phyloP scores from a whole-genome alignment of 2,797 vertebrate genomes.

The Mycteria americana region DNA sequence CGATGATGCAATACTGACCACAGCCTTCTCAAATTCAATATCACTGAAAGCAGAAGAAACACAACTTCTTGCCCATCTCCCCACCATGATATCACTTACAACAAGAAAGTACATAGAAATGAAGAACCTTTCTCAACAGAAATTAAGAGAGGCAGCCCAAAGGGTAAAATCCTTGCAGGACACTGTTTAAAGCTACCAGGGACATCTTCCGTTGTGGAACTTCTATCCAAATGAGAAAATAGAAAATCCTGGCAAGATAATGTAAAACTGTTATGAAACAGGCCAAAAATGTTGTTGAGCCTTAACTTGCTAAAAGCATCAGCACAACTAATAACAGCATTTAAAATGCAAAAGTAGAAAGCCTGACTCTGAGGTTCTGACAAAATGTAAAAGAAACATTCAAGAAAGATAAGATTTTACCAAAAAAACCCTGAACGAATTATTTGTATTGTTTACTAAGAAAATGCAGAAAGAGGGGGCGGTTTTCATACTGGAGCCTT shows the following conservation, averaged over 20 bases:
- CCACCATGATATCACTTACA: not conserved
- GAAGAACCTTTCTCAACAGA: not conserved
- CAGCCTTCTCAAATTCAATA: not conserved
- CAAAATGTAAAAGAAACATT: not conserved
- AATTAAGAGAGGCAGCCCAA: not conserved
- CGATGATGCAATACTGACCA: not conserved
- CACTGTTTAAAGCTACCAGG: not conserved
- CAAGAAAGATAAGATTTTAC: not conserved
- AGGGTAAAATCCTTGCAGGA: not conserved
- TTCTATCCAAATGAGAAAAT: not conserved
- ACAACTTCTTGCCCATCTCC: not conserved
- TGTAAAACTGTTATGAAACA: not conserved
- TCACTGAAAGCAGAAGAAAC: not conserved
- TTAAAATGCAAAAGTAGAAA: not conserved
- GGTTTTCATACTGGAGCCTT: not conserved
- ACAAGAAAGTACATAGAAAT: not conserved
- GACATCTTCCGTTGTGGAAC: not conserved
- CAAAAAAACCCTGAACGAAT: not conserved
- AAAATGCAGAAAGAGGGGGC: not conserved
- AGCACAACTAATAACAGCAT: not conserved
- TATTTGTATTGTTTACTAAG: not conserved
- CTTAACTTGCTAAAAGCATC: not conserved
- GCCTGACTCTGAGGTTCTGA: not conserved
- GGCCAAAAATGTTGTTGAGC: not conserved
- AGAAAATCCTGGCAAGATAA: not conserved